Evolutionary conservation across 2,113 vertebrate species (phyloP).

Genomic region (Microtus montanus): DNA sequence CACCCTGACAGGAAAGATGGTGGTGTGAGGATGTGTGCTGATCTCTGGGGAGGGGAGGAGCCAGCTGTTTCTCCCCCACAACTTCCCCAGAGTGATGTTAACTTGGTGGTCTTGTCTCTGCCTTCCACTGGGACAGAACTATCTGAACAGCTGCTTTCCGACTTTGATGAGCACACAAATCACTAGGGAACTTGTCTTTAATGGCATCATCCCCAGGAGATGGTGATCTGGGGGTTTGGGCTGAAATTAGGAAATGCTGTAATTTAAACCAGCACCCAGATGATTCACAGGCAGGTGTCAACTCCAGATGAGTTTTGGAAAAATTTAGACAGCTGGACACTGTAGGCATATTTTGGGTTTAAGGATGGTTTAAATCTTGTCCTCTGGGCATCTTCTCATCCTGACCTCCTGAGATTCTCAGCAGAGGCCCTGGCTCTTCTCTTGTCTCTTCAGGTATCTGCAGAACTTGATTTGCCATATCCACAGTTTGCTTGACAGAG

Average conservation of each 20-base stretch:
- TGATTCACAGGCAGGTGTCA: not conserved
- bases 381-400: not conserved
- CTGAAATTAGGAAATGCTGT: not conserved
- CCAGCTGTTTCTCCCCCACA: not conserved
- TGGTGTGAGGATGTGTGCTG: not conserved
- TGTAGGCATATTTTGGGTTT: not conserved
- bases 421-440: not conserved
- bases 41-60: not conserved
- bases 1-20: not conserved
- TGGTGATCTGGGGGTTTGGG: not conserved
- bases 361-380: constrained; percentile 34
- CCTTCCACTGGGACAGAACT: not conserved
- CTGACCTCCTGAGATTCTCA: not conserved
- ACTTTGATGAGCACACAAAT: not conserved
- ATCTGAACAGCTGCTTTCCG: constrained; percentile 37
- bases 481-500: not conserved
- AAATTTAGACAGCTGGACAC: not conserved
- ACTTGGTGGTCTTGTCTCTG: not conserved
- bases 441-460: not conserved
- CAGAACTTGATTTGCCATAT: not conserved
- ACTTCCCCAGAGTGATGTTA: not conserved
- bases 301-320: not conserved
- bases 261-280: not conserved
- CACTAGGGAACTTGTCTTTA: constrained; percentile 28
- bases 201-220: not conserved